These are phyloP conservation scores for Cranoglanis bouderius DNA, from an alignment of 2,113 vertebrate genomes.

Conservation along the genomic window DNA sequence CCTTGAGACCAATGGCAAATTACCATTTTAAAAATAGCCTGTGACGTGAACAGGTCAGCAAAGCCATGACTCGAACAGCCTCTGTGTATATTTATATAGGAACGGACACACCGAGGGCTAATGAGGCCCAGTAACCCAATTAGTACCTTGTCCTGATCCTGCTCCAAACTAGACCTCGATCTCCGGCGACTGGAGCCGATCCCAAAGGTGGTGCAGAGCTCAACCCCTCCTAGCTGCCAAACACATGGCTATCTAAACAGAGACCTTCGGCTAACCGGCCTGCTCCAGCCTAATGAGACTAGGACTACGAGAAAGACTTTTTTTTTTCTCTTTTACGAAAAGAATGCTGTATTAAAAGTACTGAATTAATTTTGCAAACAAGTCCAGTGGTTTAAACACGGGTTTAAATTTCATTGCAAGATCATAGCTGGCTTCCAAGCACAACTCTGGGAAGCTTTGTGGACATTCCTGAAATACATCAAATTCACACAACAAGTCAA, in stretches of 20 bases:
- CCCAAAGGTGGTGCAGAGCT: constrained; percentile 17
- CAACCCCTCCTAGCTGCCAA: not conserved
- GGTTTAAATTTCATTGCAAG: not conserved
- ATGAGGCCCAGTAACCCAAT: constrained; percentile 68
- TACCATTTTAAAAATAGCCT: constrained; percentile 72
- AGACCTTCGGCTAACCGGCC: not conserved
- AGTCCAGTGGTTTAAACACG: constrained; percentile 23
- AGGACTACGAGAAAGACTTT: not conserved
- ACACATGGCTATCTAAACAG: constrained; percentile 1
- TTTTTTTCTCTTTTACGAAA: not conserved
- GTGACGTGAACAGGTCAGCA: constrained; percentile 69
- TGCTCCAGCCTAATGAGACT: not conserved
- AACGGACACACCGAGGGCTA: constrained; percentile 56
- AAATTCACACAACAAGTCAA: constrained; percentile 64
- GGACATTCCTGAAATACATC: constrained; percentile 51
- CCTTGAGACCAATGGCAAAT: constrained; percentile 72
- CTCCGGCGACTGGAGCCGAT: constrained; percentile 29
- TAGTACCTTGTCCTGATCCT: constrained; percentile 56
- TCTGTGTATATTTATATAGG: constrained; percentile 67
- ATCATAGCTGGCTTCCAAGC: not conserved
- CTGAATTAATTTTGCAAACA: not conserved
- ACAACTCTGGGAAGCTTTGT: constrained; percentile 51
- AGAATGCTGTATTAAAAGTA: not conserved
- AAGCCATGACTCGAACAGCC: constrained; percentile 66
- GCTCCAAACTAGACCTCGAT: constrained; percentile 39